Percentiles rank a stretch among this genome's conserved stretches.
Evolutionary conservation across 2,888 invertebrate genomes (phyloP).

Genomic region (Arrhopalites spinosus): DNA sequence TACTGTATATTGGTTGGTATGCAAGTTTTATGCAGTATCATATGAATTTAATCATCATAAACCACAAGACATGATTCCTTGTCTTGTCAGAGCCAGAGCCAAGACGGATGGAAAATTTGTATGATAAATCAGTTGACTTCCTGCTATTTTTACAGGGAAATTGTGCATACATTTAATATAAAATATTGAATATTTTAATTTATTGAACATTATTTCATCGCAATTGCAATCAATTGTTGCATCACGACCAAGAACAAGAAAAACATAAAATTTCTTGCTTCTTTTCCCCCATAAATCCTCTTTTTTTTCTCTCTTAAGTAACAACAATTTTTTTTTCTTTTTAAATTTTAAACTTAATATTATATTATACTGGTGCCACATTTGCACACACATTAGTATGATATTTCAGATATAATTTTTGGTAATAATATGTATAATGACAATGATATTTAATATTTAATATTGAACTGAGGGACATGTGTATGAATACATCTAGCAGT

Average conservation of each 20-base stretch:
- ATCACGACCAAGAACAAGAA: background rate
- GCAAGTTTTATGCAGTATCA: background rate
- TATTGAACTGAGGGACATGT: background rate
- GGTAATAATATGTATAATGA: background rate
- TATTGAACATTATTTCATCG: slow-evolving; percentile 16
- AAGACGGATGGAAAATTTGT: too few relatives aligned
- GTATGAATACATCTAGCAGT: slow-evolving; percentile 8
- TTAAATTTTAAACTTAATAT: too few relatives aligned
- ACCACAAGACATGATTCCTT: too few relatives aligned
- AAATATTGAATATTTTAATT: slow-evolving; percentile 8
- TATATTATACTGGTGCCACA: too few relatives aligned
- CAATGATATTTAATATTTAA: slow-evolving; percentile 8
- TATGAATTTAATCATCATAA: background rate
- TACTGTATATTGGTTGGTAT: too few relatives aligned
- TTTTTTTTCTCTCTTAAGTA: background rate
- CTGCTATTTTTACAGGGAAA: too few relatives aligned
- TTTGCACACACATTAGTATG: background rate
- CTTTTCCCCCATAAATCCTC: background rate
- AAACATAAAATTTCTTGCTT: too few relatives aligned
- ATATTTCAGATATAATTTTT: background rate
- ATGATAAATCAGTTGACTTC: too few relatives aligned
- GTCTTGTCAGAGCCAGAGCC: too few relatives aligned
- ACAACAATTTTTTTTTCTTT: slow-evolving; percentile 7
- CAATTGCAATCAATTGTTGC: background rate
- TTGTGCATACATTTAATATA: background rate